Conservation (phyloP, 2,797 vertebrate genomes). For the Gallinago stenura region DNA sequence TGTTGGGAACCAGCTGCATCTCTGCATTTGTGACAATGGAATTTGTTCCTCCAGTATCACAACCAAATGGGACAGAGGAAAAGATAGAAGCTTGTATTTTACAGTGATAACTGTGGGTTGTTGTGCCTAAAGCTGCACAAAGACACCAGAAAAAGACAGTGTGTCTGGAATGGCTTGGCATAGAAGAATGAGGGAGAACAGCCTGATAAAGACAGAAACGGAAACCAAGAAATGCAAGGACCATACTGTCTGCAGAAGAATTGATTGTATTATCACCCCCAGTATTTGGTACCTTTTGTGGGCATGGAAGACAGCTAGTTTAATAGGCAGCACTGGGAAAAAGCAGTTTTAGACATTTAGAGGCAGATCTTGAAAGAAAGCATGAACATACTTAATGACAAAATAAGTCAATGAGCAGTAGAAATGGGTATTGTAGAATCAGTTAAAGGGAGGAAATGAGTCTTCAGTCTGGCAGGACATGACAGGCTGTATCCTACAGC, state of each 20-base stretch:
- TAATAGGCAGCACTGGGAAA: background rate
- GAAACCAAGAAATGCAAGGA: background rate
- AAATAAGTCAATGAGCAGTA: background rate
- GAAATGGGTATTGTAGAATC: background rate
- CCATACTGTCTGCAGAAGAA: background rate
- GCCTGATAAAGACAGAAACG: background rate
- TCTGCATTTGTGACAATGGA: background rate
- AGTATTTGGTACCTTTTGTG: background rate
- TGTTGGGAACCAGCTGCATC: background rate
- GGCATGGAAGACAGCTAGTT: background rate
- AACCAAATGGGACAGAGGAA: background rate
- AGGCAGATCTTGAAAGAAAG: background rate
- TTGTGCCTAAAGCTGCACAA: background rate
- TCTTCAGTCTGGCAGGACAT: background rate
- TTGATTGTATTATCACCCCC: rapidly evolving
- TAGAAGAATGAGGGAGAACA: background rate
- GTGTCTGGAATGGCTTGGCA: background rate
- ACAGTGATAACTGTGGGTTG: background rate
- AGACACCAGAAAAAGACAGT: background rate
- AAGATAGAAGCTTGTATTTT: background rate
- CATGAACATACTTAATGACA: background rate
- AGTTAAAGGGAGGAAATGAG: background rate
- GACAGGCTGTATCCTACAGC: background rate
- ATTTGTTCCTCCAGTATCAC: background rate
- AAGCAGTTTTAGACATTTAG: background rate